Conservation (phyloP, 2,888 invertebrate genomes). For the Sesia bembeciformis region DNA sequence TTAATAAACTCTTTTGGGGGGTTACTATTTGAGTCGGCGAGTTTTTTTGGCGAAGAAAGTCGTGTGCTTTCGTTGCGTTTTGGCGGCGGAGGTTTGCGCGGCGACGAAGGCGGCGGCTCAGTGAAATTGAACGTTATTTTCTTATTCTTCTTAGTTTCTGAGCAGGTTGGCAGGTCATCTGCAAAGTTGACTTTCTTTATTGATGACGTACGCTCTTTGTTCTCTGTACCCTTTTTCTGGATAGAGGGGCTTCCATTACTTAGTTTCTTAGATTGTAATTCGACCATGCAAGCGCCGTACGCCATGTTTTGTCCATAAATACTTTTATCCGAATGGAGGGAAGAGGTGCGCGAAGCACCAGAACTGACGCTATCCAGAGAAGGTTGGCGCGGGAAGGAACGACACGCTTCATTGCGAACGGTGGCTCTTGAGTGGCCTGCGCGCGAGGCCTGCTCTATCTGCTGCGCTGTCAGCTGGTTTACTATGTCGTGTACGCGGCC, state of each 20-base stretch:
- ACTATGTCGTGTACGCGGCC: conserved; percentile 61
- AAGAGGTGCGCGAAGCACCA: conserved; percentile 59
- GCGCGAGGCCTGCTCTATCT: conserved; percentile 44
- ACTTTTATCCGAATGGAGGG: conserved; percentile 55
- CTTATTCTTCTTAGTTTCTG: conserved; percentile 72
- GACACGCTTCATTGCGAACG: conserved; percentile 44
- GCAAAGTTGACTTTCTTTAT: conserved; percentile 77
- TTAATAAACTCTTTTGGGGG: conserved; percentile 89
- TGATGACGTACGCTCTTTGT: conserved; percentile 61
- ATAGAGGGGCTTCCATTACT: conserved; percentile 47
- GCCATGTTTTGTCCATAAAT: conserved; percentile 46
- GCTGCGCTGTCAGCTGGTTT: conserved; percentile 49
- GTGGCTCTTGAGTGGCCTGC: conserved; percentile 48
- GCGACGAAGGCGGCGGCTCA: conserved; percentile 71
- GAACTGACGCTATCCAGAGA: conserved; percentile 73
- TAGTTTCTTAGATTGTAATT: conserved; percentile 70
- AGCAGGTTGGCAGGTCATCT: conserved; percentile 66
- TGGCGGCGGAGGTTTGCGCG: conserved; percentile 82
- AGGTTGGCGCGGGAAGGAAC: conserved; percentile 69
- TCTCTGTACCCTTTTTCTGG: conserved; percentile 40
- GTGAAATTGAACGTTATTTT: conserved; percentile 78
- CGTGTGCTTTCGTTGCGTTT: conserved; percentile 84
- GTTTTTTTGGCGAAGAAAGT: conserved; percentile 83
- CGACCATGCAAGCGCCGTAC: conserved; percentile 71
- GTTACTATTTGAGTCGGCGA: conserved; percentile 81